Base-by-base conservation (phyloP, 2,888 invertebrate genomes). In the Dryococelus australis region DNA sequence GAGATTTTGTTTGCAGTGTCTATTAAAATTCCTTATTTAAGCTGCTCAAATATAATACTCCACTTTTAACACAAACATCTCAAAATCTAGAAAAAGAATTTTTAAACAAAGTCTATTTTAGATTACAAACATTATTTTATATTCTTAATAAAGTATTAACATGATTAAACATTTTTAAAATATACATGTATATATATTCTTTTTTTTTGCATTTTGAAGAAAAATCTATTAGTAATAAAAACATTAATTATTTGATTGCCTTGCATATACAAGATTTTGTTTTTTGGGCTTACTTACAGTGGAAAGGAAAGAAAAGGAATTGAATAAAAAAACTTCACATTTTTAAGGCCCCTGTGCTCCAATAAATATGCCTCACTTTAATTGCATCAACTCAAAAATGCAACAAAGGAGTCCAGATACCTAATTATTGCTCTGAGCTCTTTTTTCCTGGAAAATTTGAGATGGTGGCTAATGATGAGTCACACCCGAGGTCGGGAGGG, bases 341-440 rank as follows among this genome's bases (percentile, higher is more conserved):
- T 87, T 78, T 88, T 88, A 88, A 88, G 88, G 88, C 88, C 88
- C 88, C 88, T 87, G 86, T 85, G 87, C 88, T 88, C 87, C 84
- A 87, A 84, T 85, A 87, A 86, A 87, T 86, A 86, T 86, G 80
- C 85, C 87, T 87, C 88, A 88, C 87, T 87, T 85, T 87, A 84
- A 26, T 35, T 86, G 47, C 85, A 87, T 47, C 86, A 53, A 87
- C 83, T 78, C 28, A 83, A 83, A 83, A 83, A 35, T 80, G 80
- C 80, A 80, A 35, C 83, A 83, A 83, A 86, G 43, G 35, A 87
- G 87, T 88, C 51, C 83, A 83, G 83, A 83, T 83, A 87, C 87
- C 87, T 88, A 86, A 88, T 89, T 89, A 89, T 89, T 89, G 89
- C 89, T 89, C 89, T 89, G 89, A 88, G 87, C 85, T 86, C 53